Evolutionary conservation across 2,888 invertebrate species (phyloP), one percentile per base, ranked within the genome.

Genomic region (Phrixothrix hirtus): DNA sequence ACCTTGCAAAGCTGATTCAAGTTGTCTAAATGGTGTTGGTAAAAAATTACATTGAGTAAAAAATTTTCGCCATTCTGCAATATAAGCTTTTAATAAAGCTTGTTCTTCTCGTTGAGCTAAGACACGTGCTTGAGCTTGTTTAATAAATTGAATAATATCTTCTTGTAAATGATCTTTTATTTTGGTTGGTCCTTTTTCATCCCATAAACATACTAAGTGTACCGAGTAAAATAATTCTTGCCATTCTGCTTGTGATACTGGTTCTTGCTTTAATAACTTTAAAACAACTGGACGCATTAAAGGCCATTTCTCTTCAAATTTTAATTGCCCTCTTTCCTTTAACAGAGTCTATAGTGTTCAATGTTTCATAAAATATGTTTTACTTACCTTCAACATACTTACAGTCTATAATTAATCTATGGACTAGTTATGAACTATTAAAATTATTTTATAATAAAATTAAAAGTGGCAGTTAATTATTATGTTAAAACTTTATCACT

Each of bases 251-350:
- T 94, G 90, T 9, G 92, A 88, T 1, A 99, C 97, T 4, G 92
- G 82, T 76, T 98, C 93, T 77, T 98, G 97, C 70, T 93, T 87
- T 38, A 99, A 79, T 55, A 99, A 81, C 77, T 96, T 95, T 59
- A 95, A 78, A 48, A 99, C 95, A 66, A 93, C 93, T 7, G 93
- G 92, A 61, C 94, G 85, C 89, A 97, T 96, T 64, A 83, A 83
- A 47, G 93, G 94, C 98, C 98, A 99, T 84, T 95, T 92, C 71
- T 95, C 94, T 76, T 97, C 95, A 76, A 96, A 97, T 66, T 85
- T 84, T 64, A 89, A 83, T 76, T 89, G 88, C 61, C 87, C 88
- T 77, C 88, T 89, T 76, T 88, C 88, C 87, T 87, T 53, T 5
- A 58, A 31, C 1, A 15, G n/a, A 14, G 11, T 10, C 9, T 14